phyloP scores from a whole-genome alignment of 2,888 invertebrate genomes.

The Nomada fabriciana region DNA sequence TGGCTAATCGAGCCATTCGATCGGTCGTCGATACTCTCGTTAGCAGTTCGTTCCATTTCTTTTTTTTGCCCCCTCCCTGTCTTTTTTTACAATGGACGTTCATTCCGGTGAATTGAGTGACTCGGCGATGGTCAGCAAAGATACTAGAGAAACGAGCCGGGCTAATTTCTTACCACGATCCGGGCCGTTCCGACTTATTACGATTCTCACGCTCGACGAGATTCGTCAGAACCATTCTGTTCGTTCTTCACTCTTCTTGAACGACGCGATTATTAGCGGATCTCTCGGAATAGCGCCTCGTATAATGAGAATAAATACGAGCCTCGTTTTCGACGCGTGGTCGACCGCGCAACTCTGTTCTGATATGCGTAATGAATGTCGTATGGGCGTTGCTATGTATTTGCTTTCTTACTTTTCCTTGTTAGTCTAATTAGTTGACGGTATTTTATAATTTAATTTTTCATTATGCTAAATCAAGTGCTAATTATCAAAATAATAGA shows the following conservation, averaged over 20 bases:
- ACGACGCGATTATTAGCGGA: slow-evolving; percentile 42
- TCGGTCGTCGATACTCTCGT: slow-evolving; percentile 66
- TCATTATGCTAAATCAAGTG: too few relatives aligned
- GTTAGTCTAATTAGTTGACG: neutral
- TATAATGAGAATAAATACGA: slow-evolving; percentile 23
- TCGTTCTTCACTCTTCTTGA: neutral
- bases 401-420: neutral
- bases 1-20: slow-evolving; percentile 58
- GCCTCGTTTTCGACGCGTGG: neutral
- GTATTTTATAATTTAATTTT: neutral
- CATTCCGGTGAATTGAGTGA: slow-evolving; percentile 63
- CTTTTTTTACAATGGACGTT: slow-evolving; percentile 9
- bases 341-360: neutral
- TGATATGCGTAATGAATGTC: neutral
- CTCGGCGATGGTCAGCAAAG: slow-evolving; percentile 51
- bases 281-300: slow-evolving; percentile 36
- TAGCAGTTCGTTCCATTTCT: slow-evolving; percentile 46
- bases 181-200: slow-evolving; percentile 40
- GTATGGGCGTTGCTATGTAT: neutral
- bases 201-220: slow-evolving; percentile 54
- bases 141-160: slow-evolving; percentile 53
- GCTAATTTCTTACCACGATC: slow-evolving; percentile 65
- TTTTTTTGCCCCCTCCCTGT: slow-evolving; percentile 10
- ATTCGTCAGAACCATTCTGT: slow-evolving; percentile 12
- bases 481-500: too few relatives aligned